These are phyloP conservation scores for Fulica atra DNA, from an alignment of 2,113 vertebrate genomes.

Conservation along the genomic window DNA sequence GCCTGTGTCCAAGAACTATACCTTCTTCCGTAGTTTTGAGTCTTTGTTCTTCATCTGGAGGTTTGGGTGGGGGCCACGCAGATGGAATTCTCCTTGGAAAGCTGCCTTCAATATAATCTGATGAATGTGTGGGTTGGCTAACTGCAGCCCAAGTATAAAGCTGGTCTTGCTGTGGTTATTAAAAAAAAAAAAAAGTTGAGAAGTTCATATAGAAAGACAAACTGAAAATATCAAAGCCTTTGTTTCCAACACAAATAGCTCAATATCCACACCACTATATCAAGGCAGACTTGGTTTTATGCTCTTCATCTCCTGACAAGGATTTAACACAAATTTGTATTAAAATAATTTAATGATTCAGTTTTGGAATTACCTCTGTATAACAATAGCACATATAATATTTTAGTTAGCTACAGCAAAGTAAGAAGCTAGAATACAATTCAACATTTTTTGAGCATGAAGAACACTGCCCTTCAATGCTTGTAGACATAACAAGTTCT, in stretches of 20 bases:
- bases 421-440: neutral
- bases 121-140: conserved; percentile 87
- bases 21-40: conserved; percentile 75
- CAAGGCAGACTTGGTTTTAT: neutral
- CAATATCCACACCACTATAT: neutral
- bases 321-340: neutral
- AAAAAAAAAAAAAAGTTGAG: neutral
- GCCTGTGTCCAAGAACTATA: conserved; percentile 59
- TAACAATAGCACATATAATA: neutral
- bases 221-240: neutral
- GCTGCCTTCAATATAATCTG: conserved; percentile 84
- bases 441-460: neutral
- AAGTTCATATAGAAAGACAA: neutral
- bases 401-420: neutral
- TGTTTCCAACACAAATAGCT: neutral
- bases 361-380: neutral
- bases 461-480: neutral
- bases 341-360: neutral
- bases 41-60: conserved; percentile 69
- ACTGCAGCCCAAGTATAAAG: conserved; percentile 96
- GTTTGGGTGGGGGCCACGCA: conserved; percentile 70
- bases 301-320: neutral
- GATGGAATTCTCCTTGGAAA: conserved; percentile 80
- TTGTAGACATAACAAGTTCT: neutral
- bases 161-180: conserved; percentile 85